These are phyloP conservation scores for Pipistrellus kuhlii DNA, from an alignment of 2,797 vertebrate genomes.

Conservation along the genomic window DNA sequence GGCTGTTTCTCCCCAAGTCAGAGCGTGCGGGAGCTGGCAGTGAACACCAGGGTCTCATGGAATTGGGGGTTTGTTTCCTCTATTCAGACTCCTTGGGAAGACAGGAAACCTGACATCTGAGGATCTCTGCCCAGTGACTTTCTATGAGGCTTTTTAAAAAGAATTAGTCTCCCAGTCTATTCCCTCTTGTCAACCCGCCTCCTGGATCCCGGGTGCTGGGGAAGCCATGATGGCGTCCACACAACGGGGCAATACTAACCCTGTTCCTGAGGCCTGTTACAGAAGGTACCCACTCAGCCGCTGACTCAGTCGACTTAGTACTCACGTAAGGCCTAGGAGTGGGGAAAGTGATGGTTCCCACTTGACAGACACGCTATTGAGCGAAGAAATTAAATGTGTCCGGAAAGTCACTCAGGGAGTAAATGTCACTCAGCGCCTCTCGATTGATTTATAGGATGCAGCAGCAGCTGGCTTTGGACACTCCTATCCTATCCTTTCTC, in stretches of 20 bases:
- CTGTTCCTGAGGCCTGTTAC: not conserved
- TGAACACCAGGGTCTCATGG: not conserved
- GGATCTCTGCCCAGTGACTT: not conserved
- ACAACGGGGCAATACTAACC: too few relatives aligned
- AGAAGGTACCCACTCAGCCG: rapidly evolving
- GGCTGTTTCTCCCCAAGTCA: not conserved
- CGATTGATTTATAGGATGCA: not conserved
- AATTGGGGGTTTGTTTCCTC: not conserved
- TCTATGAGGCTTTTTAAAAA: not conserved
- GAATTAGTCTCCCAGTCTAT: not conserved
- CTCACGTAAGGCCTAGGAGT: not conserved
- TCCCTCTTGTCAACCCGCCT: not conserved
- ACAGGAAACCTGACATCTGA: not conserved
- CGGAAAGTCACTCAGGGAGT: not conserved
- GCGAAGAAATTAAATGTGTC: not conserved
- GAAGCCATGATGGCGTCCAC: not conserved
- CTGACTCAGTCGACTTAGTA: too few relatives aligned
- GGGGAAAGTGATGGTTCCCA: not conserved
- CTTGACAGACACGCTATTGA: rapidly evolving
- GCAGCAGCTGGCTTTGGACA: not conserved
- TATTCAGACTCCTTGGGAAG: not conserved
- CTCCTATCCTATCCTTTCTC: not conserved
- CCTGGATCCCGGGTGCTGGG: not conserved
- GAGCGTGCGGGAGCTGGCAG: not conserved
- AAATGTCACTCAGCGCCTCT: not conserved